Evolutionary conservation across 2,888 invertebrate species (phyloP), one percentile per base, ranked within the genome.

Genomic region (Heliconius ethilla): DNA sequence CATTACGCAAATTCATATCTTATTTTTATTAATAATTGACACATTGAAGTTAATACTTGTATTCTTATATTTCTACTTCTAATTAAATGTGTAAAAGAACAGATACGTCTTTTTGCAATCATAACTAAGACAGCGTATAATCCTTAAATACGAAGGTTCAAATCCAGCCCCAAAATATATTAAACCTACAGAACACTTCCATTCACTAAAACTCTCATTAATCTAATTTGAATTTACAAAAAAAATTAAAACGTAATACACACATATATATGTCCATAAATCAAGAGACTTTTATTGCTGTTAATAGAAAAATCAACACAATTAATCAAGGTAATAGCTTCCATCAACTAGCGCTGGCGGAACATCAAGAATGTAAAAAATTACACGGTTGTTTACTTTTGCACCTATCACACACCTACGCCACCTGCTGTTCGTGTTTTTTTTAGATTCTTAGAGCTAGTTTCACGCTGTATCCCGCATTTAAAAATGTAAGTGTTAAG

Each of bases 331-430:
- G 66, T 78, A 80, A 80, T 75, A 65, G 77, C 75, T 37, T 62
- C 55, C 77, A 78, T 72, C 76, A 77, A 77, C 81, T 45, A 62
- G 59, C 59, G 27, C 51, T 81, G 81, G 81, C 81, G 75, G 11
- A 33, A n/a, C 33, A 40, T 79, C 81, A 81, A 81, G 81, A 81
- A 81, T 70, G 74, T 65, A 51, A 70, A 76, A 78, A 80, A 76
- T 65, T 62, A 51, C 67, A n/a, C 65, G 63, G 27, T 75, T 75
- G 70, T 77, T 25, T 25, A 45, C 51, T 33, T 77, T 74, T 62
- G 33, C 78, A 78, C 80, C 80, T 76, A 51, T 62, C 27, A 13
- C 29, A 75, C 72, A 67, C 75, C 66, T 78, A 78, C 78, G 40
- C 69, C 62, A 78, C 75, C 78, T 72, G 72, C 70, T 70, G n/a